Evolutionary conservation across 2,113 vertebrate species (phyloP).

Genomic region (Cromileptes altivelis): DNA sequence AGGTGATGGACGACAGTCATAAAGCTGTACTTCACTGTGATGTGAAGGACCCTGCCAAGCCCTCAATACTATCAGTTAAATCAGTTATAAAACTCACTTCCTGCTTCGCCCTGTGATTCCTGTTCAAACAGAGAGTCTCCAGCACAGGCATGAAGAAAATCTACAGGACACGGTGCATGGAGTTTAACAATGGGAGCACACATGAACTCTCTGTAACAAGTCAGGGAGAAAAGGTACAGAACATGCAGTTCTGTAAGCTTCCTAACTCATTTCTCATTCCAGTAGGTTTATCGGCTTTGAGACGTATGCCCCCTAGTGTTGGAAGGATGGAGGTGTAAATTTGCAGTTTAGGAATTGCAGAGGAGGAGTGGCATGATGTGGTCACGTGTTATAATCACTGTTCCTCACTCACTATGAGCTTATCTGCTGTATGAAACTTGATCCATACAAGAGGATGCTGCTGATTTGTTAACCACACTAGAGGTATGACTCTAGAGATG

Average conservation of each 20-base stretch:
- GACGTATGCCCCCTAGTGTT: conserved; percentile 60
- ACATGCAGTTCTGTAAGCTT: neutral
- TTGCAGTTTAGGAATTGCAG: neutral
- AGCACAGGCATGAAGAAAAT: conserved; percentile 3
- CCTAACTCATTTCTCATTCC: neutral
- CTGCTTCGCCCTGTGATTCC: conserved; percentile 14
- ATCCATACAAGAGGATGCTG: neutral
- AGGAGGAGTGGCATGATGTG: conserved; percentile 14
- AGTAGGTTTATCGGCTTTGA: conserved; percentile 5
- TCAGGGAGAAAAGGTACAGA: neutral
- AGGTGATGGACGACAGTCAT: neutral
- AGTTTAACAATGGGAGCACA: neutral
- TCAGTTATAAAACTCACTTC: conserved; percentile 47
- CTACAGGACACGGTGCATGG: neutral
- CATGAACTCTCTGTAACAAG: neutral
- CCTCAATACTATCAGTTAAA: conserved; percentile 26
- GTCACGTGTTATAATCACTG: neutral
- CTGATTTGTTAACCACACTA: neutral
- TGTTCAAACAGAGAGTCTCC: conserved; percentile 37
- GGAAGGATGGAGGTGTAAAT: neutral
- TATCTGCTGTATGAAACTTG: conserved; percentile 9
- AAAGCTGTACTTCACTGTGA: conserved; percentile 35
- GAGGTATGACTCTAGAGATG: too few relatives aligned
- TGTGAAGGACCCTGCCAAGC: conserved; percentile 14
- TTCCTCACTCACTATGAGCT: neutral